Evolutionary conservation across 2,113 vertebrate species (phyloP).

Genomic region (Clarias batrachus): DNA sequence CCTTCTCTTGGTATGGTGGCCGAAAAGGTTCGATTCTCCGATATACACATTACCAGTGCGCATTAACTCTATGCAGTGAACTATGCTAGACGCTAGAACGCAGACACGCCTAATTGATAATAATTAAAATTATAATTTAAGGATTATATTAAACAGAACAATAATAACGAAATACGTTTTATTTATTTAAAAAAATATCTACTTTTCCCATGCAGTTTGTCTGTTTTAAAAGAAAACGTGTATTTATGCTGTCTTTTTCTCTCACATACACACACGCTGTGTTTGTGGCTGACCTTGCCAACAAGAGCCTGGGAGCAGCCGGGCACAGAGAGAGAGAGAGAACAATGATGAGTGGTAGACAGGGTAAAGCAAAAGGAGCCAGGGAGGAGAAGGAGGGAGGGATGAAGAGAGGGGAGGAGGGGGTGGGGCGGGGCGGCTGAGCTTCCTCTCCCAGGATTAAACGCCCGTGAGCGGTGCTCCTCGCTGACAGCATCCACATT

Average conservation of each 20-base stretch:
- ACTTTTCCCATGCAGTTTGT: neutral
- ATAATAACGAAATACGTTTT: no score
- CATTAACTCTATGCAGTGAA: neutral
- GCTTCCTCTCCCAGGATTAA: constrained; percentile 71
- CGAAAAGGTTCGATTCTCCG: constrained; percentile 49
- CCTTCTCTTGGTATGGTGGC: constrained; percentile 34
- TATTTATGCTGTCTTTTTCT: neutral
- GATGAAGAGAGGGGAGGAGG: constrained; percentile 18
- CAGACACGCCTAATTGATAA: no score
- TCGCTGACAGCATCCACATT: constrained; percentile 72
- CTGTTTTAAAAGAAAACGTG: neutral
- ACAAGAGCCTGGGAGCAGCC: constrained; percentile 55
- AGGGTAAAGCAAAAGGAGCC: constrained; percentile 37
- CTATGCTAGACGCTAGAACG: neutral
- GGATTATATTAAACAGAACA: neutral
- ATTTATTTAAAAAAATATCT: no score
- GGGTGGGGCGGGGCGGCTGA: constrained; percentile 61
- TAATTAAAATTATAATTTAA: neutral
- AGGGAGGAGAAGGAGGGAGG: constrained; percentile 45
- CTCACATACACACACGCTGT: neutral
- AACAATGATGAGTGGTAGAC: constrained; percentile 44
- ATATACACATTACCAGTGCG: neutral
- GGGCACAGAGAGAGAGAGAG: constrained; percentile 13
- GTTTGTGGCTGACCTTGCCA: constrained; percentile 57
- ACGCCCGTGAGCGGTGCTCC: constrained; percentile 62